Percentiles rank a stretch among this genome's conserved stretches.
Evolutionary conservation across 2,113 vertebrate genomes (phyloP).

Genomic region (Saccopteryx bilineata): DNA sequence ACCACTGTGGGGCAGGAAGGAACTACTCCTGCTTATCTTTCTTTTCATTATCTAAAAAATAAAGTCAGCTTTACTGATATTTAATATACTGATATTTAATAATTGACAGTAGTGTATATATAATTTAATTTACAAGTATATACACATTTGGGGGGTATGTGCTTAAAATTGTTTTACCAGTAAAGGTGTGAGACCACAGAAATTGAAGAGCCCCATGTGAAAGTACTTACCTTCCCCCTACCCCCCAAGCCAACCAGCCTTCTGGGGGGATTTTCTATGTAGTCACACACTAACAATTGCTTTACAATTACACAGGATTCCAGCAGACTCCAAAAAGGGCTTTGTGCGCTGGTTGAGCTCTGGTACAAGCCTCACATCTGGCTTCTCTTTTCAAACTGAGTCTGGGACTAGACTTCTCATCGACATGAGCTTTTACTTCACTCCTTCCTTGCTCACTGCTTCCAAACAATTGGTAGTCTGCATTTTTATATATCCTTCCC

Average conservation of each 20-base stretch:
- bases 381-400: not conserved
- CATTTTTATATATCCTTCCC: not conserved
- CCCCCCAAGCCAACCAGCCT: accelerated
- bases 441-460: not conserved
- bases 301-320: not conserved
- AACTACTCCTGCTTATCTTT: not conserved
- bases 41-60: not conserved
- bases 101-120: not conserved
- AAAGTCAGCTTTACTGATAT: not conserved
- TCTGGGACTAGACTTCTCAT: not conserved
- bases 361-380: not conserved
- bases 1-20: not conserved
- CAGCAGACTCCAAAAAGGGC: not conserved
- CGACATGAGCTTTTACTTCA: not conserved
- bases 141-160: not conserved
- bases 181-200: not conserved
- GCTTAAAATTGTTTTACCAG: not conserved
- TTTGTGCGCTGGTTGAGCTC: not conserved
- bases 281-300: not conserved
- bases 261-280: not conserved
- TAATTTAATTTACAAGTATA: not conserved
- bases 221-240: not conserved
- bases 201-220: not conserved
- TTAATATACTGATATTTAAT: not conserved
- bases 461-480: not conserved